Evolutionary conservation across 2,888 invertebrate genomes (phyloP).

Genomic region (Pachydiplax longipennis): DNA sequence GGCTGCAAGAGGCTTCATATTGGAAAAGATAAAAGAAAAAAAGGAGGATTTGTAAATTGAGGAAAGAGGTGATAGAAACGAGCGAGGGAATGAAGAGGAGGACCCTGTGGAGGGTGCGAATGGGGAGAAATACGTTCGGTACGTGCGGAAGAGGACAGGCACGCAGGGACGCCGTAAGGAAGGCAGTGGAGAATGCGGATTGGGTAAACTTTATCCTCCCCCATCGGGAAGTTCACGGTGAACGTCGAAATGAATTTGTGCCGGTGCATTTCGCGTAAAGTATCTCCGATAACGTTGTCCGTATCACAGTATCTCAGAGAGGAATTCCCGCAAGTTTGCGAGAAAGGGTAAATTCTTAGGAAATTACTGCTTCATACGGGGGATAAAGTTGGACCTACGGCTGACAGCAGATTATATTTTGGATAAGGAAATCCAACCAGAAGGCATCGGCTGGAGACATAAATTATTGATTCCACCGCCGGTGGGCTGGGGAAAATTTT

Average conservation of each 20-base stretch:
- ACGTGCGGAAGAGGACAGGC: neutral
- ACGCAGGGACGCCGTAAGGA: neutral
- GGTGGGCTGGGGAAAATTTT: too few relatives aligned
- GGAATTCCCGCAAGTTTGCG: too few relatives aligned
- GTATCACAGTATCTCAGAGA: too few relatives aligned
- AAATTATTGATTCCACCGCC: too few relatives aligned
- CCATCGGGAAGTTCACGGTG: too few relatives aligned
- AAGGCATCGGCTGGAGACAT: too few relatives aligned
- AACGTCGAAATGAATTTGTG: too few relatives aligned
- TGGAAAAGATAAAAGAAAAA: conserved; percentile 34
- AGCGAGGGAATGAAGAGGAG: neutral
- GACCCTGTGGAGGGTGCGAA: neutral
- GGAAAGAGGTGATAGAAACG: conserved; percentile 8
- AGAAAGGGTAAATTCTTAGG: too few relatives aligned
- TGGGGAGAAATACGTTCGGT: neutral
- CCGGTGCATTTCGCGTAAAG: neutral
- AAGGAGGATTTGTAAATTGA: conserved; percentile 19
- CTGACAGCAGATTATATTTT: too few relatives aligned
- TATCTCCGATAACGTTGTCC: neutral
- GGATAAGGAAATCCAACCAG: too few relatives aligned
- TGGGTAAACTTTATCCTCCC: neutral
- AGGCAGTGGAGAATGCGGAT: neutral
- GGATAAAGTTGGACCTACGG: too few relatives aligned
- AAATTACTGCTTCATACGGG: too few relatives aligned
- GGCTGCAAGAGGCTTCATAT: neutral